Evolutionary conservation across 92 coral and sea anemone species (phyloP).

Genomic region (Phenganax subtilis): DNA sequence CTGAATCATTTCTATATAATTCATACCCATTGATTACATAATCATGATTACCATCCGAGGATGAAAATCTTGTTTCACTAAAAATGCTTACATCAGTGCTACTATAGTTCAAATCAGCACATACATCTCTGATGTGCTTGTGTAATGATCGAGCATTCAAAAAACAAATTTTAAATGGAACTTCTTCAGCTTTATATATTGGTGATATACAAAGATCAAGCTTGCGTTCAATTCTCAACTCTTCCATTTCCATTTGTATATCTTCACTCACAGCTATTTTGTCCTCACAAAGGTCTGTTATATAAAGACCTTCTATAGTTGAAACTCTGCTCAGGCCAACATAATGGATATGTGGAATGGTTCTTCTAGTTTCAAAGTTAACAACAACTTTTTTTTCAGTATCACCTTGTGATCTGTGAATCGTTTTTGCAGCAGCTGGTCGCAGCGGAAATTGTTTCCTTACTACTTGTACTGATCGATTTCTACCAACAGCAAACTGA

Average conservation of each 20-base stretch:
- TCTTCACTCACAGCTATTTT: conserved; percentile 46
- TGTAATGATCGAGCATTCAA: conserved; percentile 43
- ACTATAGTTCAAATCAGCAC: conserved; percentile 21
- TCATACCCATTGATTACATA: conserved; percentile 32
- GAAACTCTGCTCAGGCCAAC: conserved; percentile 33
- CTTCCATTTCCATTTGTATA: conserved; percentile 29
- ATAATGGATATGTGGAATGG: conserved; percentile 43
- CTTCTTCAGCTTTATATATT: conserved; percentile 4
- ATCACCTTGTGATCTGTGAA: conserved; percentile 40
- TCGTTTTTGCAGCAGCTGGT: conserved; percentile 48
- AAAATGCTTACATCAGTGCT: conserved; percentile 38
- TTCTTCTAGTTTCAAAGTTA: conserved; percentile 16
- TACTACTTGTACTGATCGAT: not conserved
- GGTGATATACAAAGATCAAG: conserved; percentile 39
- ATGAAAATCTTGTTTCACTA: conserved; percentile 26
- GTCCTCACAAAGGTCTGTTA: conserved; percentile 37
- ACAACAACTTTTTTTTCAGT: conserved; percentile 31
- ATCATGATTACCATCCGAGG: not conserved
- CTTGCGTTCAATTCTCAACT: conserved; percentile 37
- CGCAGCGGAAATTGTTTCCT: conserved; percentile 42
- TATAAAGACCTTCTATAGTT: conserved; percentile 40
- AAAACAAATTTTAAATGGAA: conserved; percentile 26
- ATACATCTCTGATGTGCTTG: conserved; percentile 38
- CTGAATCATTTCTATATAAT: conserved; percentile 24
- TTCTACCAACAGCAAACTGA: no score